phyloP scores from a whole-genome alignment of 2,797 vertebrate species.

The Sparidentex hasta region DNA sequence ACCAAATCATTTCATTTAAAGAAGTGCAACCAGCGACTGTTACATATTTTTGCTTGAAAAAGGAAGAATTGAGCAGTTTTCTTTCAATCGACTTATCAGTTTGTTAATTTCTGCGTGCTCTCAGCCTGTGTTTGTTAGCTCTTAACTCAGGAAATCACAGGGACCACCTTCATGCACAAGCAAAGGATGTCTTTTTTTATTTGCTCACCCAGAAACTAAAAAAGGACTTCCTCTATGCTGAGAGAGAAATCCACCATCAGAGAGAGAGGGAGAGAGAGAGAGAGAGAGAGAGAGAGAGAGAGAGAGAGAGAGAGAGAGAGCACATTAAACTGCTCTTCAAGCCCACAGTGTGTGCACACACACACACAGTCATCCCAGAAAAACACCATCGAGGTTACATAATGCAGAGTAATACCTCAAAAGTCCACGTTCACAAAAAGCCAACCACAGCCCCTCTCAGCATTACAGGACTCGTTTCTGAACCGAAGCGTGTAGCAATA shows the following conservation, averaged over 20 bases:
- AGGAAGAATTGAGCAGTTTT: too few species aligned
- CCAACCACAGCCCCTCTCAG: constrained; percentile 36
- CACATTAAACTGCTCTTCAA: constrained; percentile 50
- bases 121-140: constrained; percentile 31
- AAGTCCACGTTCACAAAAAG: constrained; percentile 55
- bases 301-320: constrained; percentile 16
- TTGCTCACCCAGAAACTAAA: constrained; percentile 58
- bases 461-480: constrained; percentile 22
- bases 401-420: constrained; percentile 67
- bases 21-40: too few species aligned
- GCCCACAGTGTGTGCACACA: constrained; percentile 21
- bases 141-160: constrained; percentile 59
- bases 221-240: constrained; percentile 62
- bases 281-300: background rate
- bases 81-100: too few species aligned
- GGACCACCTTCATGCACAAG: constrained; percentile 26
- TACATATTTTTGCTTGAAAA: too few species aligned
- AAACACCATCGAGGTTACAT: constrained; percentile 67
- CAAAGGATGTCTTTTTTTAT: constrained; percentile 48
- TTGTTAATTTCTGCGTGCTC: background rate
- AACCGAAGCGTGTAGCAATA: constrained; percentile 34
- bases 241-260: constrained; percentile 47
- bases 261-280: background rate
- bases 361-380: constrained; percentile 42
- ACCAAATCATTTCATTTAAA: too few species aligned